These are phyloP conservation scores for Oncopeltus fasciatus DNA, from an alignment of 1,140 invertebrate genomes.

Conservation along the genomic window DNA sequence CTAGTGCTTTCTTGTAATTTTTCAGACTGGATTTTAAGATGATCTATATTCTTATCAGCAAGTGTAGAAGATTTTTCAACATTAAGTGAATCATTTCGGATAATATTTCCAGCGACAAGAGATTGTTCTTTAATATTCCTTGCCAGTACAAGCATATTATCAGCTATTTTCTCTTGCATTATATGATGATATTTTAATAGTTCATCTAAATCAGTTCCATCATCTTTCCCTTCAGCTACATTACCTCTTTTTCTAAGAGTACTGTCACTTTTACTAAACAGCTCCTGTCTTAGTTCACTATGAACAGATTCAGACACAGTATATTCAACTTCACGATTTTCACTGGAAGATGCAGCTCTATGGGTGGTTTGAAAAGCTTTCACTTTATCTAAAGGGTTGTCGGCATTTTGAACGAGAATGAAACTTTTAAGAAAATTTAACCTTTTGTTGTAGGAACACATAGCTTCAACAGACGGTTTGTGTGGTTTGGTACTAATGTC, in stretches of 20 bases:
- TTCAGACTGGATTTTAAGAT: conserved; percentile 64
- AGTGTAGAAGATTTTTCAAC: conserved; percentile 60
- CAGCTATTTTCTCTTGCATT: conserved; percentile 80
- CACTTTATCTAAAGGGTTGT: background rate
- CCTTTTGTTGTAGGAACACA: background rate
- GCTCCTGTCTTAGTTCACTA: background rate
- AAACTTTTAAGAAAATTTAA: background rate
- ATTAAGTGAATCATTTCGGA: conserved; percentile 64
- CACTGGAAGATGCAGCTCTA: background rate
- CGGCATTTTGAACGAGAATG: background rate
- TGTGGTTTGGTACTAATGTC: background rate
- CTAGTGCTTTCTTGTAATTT: conserved; percentile 70
- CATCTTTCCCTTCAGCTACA: conserved; percentile 31
- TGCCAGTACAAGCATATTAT: conserved; percentile 81
- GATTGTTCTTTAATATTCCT: conserved; percentile 80
- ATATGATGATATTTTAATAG: conserved; percentile 71
- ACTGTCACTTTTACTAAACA: background rate
- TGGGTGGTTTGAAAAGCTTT: background rate
- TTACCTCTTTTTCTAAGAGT: background rate
- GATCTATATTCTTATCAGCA: conserved; percentile 60
- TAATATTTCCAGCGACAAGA: conserved; percentile 65
- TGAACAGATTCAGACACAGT: background rate
- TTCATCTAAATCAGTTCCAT: conserved; percentile 46
- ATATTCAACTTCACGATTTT: background rate
- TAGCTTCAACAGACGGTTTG: background rate